phyloP scores from a whole-genome alignment of 1,140 invertebrate species.

The Drosophila quadrilineata region DNA sequence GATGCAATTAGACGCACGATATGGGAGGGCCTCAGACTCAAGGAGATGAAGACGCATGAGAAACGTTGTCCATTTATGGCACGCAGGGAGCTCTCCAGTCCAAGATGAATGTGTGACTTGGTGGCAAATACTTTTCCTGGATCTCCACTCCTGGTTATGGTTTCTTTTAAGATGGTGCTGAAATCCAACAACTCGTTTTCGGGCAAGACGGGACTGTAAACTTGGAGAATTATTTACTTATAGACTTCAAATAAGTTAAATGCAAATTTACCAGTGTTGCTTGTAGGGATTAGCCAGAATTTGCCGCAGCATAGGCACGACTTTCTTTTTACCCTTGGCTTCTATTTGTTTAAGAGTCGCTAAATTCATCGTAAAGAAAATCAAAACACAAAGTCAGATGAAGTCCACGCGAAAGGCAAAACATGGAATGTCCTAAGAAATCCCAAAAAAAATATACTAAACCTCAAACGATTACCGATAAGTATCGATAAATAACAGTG shows the following conservation, averaged over 20 bases:
- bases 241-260: neutral
- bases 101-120: conserved; percentile 43
- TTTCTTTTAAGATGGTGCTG: conserved; percentile 20
- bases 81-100: conserved; percentile 55
- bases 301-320: conserved; percentile 49
- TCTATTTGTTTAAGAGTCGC: conserved; percentile 54
- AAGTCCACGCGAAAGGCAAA: conserved; percentile 10
- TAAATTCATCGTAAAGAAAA: conserved; percentile 46
- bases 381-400: neutral
- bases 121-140: conserved; percentile 36
- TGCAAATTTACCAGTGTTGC: conserved; percentile 46
- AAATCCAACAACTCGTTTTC: conserved; percentile 41
- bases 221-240: neutral
- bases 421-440: neutral
- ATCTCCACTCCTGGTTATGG: neutral
- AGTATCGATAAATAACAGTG: neutral
- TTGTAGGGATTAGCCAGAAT: conserved; percentile 65
- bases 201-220: conserved; percentile 47
- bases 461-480: neutral
- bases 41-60: conserved; percentile 55
- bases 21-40: conserved; percentile 56
- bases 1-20: conserved; percentile 54
- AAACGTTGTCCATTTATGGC: conserved; percentile 50
- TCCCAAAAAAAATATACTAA: conserved; percentile 3
- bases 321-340: conserved; percentile 58